Evolutionary conservation across 2,797 vertebrate genomes (phyloP), one percentile per base, ranked within the genome.

Genomic region (Squalus acanthias): DNA sequence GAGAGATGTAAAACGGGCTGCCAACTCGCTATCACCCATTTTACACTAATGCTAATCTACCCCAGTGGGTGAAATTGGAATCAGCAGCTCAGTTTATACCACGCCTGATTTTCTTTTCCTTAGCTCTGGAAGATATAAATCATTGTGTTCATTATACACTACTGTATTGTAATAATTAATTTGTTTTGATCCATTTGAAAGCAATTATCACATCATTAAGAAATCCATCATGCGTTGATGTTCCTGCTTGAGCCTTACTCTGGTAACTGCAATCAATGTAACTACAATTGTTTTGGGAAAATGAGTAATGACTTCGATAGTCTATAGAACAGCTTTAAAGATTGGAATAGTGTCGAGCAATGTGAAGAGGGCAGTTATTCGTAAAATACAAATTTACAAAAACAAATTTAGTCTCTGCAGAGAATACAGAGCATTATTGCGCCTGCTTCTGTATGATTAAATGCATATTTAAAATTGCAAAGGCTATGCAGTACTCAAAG

Each of bases 171-270:
- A 57, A 76, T 76, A 74, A 95, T 76, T 53, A 74, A 95, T 76
- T 72, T 95, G 69, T 74, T 95, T 53, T 95, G 94, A 74, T 95
- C 94, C 69, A 53, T 74, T 95, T 95, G 69, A 95, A 95, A 95
- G 53, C 70, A 76, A 76, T 76, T 95, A 76, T 93, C 94, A 95
- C 53, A 95, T 76, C 94, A 53, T 76, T 76, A 95, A 95, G 26
- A 95, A 95, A 95, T 95, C 29, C 50, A 95, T 76, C 94, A 76
- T 95, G 67, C 67, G 26, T 95, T 95, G 46, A 50, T 53, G 69
- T 57, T 74, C 22, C 94, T 95, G 24, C 24, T 76, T 76, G 53
- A 46, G 50, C 15, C 53, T 95, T 53, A 95, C 70, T 9, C 50
- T 60, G 94, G 57, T n/a, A 95, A 33, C 94, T 74, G 94, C 50